phyloP scores from a whole-genome alignment of 2,113 vertebrate genomes.

The Syrmaticus mikado region DNA sequence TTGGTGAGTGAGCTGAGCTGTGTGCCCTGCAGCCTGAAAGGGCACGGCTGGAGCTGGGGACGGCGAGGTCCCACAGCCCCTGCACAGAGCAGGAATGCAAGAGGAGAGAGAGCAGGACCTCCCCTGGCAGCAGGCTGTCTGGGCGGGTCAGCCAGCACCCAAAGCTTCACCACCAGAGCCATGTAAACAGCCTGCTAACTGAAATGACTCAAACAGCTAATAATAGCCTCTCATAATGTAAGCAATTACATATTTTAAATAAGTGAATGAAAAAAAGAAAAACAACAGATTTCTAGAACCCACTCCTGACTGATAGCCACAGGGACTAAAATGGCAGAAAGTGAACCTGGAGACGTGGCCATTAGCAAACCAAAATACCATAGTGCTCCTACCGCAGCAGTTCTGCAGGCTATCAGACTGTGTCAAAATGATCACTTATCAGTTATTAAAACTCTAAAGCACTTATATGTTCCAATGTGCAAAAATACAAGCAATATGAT shows the following conservation, averaged over 20 bases:
- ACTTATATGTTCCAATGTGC: neutral
- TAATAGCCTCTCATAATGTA: neutral
- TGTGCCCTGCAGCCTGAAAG: neutral
- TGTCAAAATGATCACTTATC: neutral
- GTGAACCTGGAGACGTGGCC: neutral
- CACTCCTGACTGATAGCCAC: neutral
- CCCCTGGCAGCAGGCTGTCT: neutral
- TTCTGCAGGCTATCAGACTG: neutral
- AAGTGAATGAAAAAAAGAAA: neutral
- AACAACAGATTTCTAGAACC: neutral
- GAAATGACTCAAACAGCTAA: neutral
- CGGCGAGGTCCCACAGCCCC: neutral
- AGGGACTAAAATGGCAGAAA: neutral
- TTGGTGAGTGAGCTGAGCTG: neutral
- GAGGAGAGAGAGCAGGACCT: neutral
- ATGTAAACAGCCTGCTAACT: neutral
- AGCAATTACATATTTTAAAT: conserved; percentile 4
- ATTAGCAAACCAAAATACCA: neutral
- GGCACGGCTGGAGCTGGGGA: neutral
- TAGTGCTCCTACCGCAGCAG: neutral
- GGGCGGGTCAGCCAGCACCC: neutral
- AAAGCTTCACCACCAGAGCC: neutral
- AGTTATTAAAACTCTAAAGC: neutral
- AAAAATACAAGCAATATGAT: neutral
- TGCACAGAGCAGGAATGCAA: neutral